Conservation (phyloP, 2,888 invertebrate genomes). For the Aromia moschata region DNA sequence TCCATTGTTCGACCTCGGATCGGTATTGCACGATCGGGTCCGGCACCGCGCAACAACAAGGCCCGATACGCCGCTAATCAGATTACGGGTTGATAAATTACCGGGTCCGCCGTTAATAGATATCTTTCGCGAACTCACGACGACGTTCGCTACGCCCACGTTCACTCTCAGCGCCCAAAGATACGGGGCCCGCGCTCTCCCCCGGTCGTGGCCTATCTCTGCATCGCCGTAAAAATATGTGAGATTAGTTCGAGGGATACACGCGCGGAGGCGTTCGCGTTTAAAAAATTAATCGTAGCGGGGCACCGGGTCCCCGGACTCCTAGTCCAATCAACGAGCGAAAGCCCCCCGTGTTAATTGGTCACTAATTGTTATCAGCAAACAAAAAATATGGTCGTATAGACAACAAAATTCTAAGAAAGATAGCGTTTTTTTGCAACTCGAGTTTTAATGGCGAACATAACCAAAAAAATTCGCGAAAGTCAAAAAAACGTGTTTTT, state of each 20-base stretch:
- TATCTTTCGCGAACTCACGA: slow-evolving; percentile 59
- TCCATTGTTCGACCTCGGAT: slow-evolving; percentile 43
- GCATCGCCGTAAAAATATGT: slow-evolving; percentile 41
- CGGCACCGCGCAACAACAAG: slow-evolving; percentile 55
- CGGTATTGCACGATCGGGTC: slow-evolving; percentile 53
- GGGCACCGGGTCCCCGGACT: slow-evolving; percentile 6
- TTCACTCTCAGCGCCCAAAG: slow-evolving; percentile 43
- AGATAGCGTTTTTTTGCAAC: too few species aligned
- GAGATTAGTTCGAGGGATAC: slow-evolving; percentile 42
- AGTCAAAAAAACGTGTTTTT: too few species aligned
- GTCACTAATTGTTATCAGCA: too few species aligned
- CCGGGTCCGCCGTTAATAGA: slow-evolving; percentile 58
- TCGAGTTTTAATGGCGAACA: too few species aligned
- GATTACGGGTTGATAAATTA: slow-evolving; percentile 61
- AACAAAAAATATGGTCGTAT: too few species aligned
- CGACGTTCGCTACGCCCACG: slow-evolving; percentile 50
- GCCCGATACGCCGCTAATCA: slow-evolving; percentile 57
- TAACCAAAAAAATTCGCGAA: too few species aligned
- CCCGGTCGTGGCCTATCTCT: slow-evolving; percentile 35
- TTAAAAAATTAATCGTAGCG: slow-evolving; percentile 19
- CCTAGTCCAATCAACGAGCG: too few species aligned
- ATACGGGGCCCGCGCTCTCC: slow-evolving; percentile 28
- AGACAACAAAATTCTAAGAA: too few species aligned
- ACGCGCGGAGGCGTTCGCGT: slow-evolving; percentile 20
- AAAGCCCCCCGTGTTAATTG: too few species aligned